These are phyloP conservation scores for Drosophila basisetae DNA, from an alignment of 2,888 invertebrate species.

Conservation along the genomic window DNA sequence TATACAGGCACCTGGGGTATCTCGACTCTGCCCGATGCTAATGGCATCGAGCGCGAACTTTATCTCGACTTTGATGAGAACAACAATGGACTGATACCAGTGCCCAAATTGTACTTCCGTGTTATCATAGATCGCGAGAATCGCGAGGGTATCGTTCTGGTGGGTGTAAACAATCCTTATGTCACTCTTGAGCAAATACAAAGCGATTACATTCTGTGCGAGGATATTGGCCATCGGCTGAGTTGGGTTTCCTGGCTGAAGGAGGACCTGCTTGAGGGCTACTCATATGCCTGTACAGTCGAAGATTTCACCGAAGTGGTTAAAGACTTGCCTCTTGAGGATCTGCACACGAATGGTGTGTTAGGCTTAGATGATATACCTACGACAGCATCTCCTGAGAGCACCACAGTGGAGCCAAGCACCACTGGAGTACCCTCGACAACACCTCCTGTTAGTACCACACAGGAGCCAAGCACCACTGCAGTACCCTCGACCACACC, in stretches of 20 bases:
- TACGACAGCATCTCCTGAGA: slow-evolving; percentile 15
- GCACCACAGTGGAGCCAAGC: neutral
- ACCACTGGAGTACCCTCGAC: slow-evolving; percentile 3
- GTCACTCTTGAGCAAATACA: slow-evolving; percentile 68
- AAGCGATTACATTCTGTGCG: slow-evolving; percentile 75
- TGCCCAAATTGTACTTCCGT: slow-evolving; percentile 87
- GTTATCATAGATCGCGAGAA: slow-evolving; percentile 86
- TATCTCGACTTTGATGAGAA: slow-evolving; percentile 83
- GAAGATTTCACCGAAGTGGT: slow-evolving; percentile 73
- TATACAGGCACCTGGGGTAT: slow-evolving; percentile 87
- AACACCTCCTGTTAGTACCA: neutral
- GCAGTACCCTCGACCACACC: neutral
- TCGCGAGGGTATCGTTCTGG: slow-evolving; percentile 86
- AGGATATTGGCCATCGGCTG: slow-evolving; percentile 74
- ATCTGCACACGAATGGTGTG: slow-evolving; percentile 69
- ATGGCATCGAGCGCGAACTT: slow-evolving; percentile 80
- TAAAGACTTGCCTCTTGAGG: slow-evolving; percentile 70
- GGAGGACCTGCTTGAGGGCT: slow-evolving; percentile 72
- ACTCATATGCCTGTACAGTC: slow-evolving; percentile 79
- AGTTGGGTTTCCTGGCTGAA: slow-evolving; percentile 78
- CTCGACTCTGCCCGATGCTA: slow-evolving; percentile 86
- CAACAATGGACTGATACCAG: slow-evolving; percentile 85
- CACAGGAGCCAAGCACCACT: neutral
- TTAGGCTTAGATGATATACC: slow-evolving; percentile 63
- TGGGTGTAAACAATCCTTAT: slow-evolving; percentile 86